phyloP scores from a whole-genome alignment of 2,113 vertebrate genomes.

The Malurus cyaneus region DNA sequence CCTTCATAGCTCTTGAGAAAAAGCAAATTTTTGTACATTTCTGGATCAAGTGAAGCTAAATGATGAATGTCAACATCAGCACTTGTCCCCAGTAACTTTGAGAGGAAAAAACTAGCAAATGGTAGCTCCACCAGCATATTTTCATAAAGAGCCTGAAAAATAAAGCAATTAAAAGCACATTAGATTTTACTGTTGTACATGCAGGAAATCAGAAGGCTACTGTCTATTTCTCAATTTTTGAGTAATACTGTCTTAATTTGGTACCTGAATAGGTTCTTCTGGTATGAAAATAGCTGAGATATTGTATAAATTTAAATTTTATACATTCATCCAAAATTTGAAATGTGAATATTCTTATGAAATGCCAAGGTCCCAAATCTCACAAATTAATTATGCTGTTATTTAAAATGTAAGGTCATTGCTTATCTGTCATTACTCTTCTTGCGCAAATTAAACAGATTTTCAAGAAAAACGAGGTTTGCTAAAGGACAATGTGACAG shows the following conservation, averaged over 20 bases:
- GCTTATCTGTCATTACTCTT: neutral
- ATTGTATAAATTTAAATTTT: neutral
- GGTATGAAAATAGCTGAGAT: neutral
- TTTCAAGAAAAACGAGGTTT: neutral
- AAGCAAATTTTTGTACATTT: slow-evolving; percentile 95
- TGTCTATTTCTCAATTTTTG: neutral
- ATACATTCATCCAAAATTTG: neutral
- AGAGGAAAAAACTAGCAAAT: slow-evolving; percentile 98
- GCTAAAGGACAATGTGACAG: neutral
- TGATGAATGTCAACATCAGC: slow-evolving; percentile 99
- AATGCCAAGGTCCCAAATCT: neutral
- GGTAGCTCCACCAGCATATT: slow-evolving; percentile 98
- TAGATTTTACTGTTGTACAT: neutral
- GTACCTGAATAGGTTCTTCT: neutral
- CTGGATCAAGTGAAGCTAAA: slow-evolving; percentile 93
- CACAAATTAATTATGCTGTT: neutral
- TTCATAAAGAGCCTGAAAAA: slow-evolving; percentile 90
- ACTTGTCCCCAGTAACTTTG: slow-evolving; percentile 94
- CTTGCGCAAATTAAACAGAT: rapidly evolving
- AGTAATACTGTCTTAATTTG: neutral
- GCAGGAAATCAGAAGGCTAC: neutral
- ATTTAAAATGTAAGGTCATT: neutral
- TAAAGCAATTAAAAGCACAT: neutral
- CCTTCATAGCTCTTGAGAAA: slow-evolving; percentile 98
- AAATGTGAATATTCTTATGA: neutral